Base-by-base conservation (phyloP, 1,140 invertebrate species). In the Prorops nasuta region DNA sequence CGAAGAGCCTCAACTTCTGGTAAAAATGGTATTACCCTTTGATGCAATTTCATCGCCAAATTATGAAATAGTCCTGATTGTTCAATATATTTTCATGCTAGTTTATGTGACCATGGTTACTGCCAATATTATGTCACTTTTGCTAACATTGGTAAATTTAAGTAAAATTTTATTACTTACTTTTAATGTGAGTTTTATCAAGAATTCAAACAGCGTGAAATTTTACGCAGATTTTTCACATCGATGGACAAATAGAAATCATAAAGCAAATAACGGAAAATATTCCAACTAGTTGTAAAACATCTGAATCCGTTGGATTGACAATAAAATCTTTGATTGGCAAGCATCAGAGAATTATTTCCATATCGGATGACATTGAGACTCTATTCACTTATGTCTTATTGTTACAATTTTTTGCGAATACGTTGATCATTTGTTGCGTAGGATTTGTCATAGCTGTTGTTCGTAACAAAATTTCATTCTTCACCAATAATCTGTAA, bases 281-380 rank as follows among this genome's bases (percentile, higher is more conserved):
- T n/a, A 48, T 52, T 15, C 16, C 38, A 19, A 4, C 18, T 15
- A 3, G 15, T 3, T 17, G 32, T 12, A 16, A 28, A 2, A 31
- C 19, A 22, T 4, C 10, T 3, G 14, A 48, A 10, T 22, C 17
- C 9, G 20, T 10, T 21, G 39, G 19, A 4, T 28, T 24, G 8
- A 19, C 20, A 15, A 24, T 52, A 22, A 48, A 8, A 31, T 12
- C 28, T 7, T 10, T 52, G n/a, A 34, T 42, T 19, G 12, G 15
- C 37, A 41, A n/a, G 14, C 50, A 52, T 36, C 31, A 52, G 37
- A 48, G 39, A 17, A 48, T 52, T 12, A 36, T 52, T 35, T 21
- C 20, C 9, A 48, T 48, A 12, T 38, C 28, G 3, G 18, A 36
- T 1, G 32, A 7, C 16, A 12, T 52, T 9, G 38, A 52, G 20